phyloP scores from a whole-genome alignment of 2,113 vertebrate genomes.

The Thymallus thymallus region DNA sequence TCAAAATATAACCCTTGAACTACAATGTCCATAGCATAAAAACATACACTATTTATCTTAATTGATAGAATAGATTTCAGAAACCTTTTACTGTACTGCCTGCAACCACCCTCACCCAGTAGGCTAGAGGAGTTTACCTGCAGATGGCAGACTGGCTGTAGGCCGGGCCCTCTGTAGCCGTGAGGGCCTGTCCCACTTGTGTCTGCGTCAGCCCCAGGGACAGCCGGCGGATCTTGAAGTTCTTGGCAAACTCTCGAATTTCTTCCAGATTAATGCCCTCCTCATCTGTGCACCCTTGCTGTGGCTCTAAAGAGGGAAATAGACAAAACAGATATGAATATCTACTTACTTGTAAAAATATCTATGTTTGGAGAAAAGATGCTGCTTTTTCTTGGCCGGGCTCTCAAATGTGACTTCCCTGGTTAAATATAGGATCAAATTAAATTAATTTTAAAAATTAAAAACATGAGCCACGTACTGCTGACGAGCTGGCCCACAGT shows the following conservation, averaged over 20 bases:
- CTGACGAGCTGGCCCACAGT: constrained; percentile 92
- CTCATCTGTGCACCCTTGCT: constrained; percentile 76
- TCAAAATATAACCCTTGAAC: too few relatives aligned
- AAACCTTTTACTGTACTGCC: neutral
- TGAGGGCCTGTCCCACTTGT: constrained; percentile 94
- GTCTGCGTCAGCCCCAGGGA: constrained; percentile 94
- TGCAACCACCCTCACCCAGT: neutral
- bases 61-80: too few relatives aligned
- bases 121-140: constrained; percentile 71
- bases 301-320: constrained; percentile 76
- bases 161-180: constrained; percentile 91
- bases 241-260: constrained; percentile 96
- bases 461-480: constrained; percentile 76
- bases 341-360: neutral
- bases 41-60: too few relatives aligned
- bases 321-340: constrained; percentile 7
- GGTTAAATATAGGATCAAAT: neutral
- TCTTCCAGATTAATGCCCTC: constrained; percentile 95
- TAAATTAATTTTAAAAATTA: neutral
- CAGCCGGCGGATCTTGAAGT: constrained; percentile 93
- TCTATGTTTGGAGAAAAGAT: constrained; percentile 24
- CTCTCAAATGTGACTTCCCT: too few relatives aligned
- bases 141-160: constrained; percentile 98
- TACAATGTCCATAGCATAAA: neutral
- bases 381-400: neutral